Percentiles rank a stretch among this genome's conserved stretches.
Conservation (phyloP, 2,888 invertebrate species). For the Fragum fragum region DNA sequence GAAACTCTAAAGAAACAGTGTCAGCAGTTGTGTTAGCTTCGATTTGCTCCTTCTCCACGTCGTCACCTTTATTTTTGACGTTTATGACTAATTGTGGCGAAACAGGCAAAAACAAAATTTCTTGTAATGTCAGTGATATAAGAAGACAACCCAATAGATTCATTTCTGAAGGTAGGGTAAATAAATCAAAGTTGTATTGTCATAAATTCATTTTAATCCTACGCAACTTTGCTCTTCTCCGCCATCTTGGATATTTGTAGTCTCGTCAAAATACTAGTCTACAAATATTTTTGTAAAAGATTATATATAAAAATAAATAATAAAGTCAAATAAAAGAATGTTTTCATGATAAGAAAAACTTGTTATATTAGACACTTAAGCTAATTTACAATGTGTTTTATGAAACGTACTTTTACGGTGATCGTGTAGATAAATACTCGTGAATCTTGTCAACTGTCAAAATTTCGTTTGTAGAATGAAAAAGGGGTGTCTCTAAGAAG, state of each 20-base stretch:
- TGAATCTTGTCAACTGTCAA: neutral
- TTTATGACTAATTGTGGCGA: constrained; percentile 84
- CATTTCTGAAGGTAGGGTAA: neutral
- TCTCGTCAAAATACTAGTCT: neutral
- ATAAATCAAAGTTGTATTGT: neutral
- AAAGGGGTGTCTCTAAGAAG: neutral
- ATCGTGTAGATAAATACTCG: no score
- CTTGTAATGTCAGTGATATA: neutral
- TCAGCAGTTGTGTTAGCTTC: constrained; percentile 96
- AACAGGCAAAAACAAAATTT: neutral
- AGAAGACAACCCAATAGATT: neutral
- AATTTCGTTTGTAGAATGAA: neutral
- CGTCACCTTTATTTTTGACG: constrained; percentile 92
- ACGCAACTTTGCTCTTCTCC: neutral
- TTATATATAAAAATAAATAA: no score
- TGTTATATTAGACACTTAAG: no score
- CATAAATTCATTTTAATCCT: neutral
- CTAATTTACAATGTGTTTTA: no score
- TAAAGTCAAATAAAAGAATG: no score
- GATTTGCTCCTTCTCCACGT: constrained; percentile 97
- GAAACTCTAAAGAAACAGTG: constrained; percentile 95
- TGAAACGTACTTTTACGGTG: no score
- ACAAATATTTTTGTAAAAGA: no score
- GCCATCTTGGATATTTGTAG: neutral
- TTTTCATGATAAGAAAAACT: no score